Base-by-base conservation (phyloP, 1,140 invertebrate species). In the Maniola jurtina region DNA sequence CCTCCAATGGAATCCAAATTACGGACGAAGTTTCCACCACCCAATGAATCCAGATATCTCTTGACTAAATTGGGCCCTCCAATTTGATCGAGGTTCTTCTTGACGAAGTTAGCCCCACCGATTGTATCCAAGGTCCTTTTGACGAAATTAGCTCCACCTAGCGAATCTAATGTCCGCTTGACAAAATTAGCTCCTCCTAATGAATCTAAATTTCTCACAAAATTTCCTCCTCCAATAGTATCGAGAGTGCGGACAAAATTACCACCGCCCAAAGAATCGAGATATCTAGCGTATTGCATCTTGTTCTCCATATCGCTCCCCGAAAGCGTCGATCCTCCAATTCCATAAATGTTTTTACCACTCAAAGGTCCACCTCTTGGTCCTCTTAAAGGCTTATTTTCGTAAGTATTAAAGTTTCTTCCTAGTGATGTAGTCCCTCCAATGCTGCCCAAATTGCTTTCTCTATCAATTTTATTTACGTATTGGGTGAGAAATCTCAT, bases 1-100 rank as follows among this genome's bases (percentile, higher is more conserved):
- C 91, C 91, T 5, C 90, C 91, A 57, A 92, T 84, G 15, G 79
- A 77, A 69, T 92, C 86, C n/a, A 90, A 68, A 61, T 86, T 83
- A 38, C 79, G 71, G 2, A 88, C 78, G 6, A 91, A 71, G 63
- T 92, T 89, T 16, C 71, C 69, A 5, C 74, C 74, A 6, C 84
- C 91, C 16, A 92, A 72, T 0, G 86, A 82, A 70, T 92, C 90
- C 35, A 92, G 73, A 61, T 84, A 81, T 8, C 91, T 75, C 7
- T 89, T 84, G 15, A 92, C 77, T 35, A 92, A 72, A 76, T 92
- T 92, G 0, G 89, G 88, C 15, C 90, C 91, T 0, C 88, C 91
- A 16, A 92, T 86, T 45, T 84, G 80, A 72, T 92, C 92, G 36
- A 92, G 77, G 74, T 92, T 92, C 65, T 84, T 89, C 75, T 90